These are phyloP conservation scores for Panulirus ornatus DNA, from an alignment of 1,140 invertebrate species.

Conservation along the genomic window DNA sequence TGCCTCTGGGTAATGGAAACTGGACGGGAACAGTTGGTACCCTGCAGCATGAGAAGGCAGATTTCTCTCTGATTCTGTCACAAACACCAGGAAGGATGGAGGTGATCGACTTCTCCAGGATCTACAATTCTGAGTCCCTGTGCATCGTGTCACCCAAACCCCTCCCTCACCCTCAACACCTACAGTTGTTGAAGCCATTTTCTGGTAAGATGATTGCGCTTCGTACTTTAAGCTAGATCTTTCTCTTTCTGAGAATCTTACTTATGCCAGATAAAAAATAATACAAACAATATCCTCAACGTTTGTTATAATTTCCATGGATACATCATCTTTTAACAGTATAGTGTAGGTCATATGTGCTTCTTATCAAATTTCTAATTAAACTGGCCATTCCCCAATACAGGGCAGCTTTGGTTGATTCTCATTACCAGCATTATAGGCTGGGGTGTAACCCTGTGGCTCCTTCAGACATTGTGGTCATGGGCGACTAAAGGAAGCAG, in stretches of 20 bases:
- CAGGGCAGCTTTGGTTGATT: background rate
- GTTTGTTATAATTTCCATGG: background rate
- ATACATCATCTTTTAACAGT: background rate
- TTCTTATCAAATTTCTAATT: background rate
- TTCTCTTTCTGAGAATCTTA: background rate
- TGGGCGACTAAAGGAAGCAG: background rate
- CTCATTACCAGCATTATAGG: background rate
- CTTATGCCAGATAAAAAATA: background rate
- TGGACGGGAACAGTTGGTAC: slow-evolving; percentile 8
- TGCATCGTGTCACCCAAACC: background rate
- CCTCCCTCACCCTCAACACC: background rate
- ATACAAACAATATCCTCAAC: background rate
- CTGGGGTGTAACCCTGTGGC: background rate
- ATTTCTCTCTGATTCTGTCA: background rate
- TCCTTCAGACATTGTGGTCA: background rate
- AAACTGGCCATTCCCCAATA: background rate
- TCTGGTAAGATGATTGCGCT: background rate
- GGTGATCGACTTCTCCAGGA: background rate
- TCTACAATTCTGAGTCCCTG: background rate
- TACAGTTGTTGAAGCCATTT: background rate
- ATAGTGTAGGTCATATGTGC: background rate
- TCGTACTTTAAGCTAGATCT: background rate
- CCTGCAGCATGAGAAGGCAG: slow-evolving; percentile 7
- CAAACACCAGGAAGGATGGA: background rate
- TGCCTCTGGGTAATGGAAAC: background rate